Percentiles rank a stretch among this genome's conserved stretches.
These are phyloP conservation scores for Formica selysi DNA, from an alignment of 1,140 invertebrate species.

Conservation along the genomic window DNA sequence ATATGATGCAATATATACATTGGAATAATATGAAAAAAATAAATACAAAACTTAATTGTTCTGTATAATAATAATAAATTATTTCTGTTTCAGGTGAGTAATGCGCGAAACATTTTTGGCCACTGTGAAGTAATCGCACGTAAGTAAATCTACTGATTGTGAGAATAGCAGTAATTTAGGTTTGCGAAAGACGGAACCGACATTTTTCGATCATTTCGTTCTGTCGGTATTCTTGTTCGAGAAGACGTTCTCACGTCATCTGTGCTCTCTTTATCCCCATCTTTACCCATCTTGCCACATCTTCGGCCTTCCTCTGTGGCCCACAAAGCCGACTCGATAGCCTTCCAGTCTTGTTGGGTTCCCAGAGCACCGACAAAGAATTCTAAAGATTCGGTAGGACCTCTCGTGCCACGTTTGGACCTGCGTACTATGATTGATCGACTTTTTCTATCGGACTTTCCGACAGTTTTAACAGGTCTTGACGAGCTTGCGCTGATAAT, in stretches of 20 bases:
- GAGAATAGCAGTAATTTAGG: background rate
- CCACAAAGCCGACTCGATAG: constrained; percentile 42
- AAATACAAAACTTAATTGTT: background rate
- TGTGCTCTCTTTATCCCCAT: constrained; percentile 56
- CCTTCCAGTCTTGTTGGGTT: constrained; percentile 35
- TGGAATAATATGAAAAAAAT: constrained; percentile 1
- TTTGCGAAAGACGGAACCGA: background rate
- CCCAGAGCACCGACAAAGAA: constrained; percentile 69
- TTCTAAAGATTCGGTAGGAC: constrained; percentile 70
- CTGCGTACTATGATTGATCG: constrained; percentile 65
- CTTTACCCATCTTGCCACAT: constrained; percentile 23
- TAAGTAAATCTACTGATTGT: background rate
- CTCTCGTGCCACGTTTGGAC: constrained; percentile 44
- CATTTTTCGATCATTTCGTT: constrained; percentile 34
- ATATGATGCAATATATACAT: background rate
- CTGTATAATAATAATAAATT: constrained; percentile 9
- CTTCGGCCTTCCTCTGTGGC: constrained; percentile 35
- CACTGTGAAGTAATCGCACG: background rate
- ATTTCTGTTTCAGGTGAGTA: constrained; percentile 67
- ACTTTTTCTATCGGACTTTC: constrained; percentile 58
- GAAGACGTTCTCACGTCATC: constrained; percentile 71
- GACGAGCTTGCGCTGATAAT: background rate
- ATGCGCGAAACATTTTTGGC: background rate
- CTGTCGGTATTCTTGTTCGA: constrained; percentile 37
- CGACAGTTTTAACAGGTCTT: constrained; percentile 43